A percentile compares a stretch with the other conserved stretches of the same genome.
Evolutionary conservation across 2,888 invertebrate species (phyloP).

Genomic region (Conomelus anceps): DNA sequence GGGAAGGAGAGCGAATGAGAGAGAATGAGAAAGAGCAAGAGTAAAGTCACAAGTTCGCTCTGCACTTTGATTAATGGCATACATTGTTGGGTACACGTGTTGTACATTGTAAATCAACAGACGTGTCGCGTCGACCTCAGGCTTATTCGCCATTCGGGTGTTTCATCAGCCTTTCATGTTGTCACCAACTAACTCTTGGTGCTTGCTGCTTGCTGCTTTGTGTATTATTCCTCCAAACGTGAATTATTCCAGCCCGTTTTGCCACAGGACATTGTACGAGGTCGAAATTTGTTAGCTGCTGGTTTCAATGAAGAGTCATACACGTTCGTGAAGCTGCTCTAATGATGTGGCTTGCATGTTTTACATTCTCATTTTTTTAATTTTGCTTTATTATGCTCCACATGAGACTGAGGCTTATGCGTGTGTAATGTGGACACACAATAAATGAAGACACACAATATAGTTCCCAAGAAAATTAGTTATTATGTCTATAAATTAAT

Average conservation of each 20-base stretch:
- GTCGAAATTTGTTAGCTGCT: neutral
- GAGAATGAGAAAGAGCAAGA: neutral
- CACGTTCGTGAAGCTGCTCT: neutral
- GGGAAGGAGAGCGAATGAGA: too few relatives aligned
- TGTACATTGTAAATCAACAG: neutral
- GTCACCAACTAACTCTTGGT: too few relatives aligned
- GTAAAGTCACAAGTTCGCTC: neutral
- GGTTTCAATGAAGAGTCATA: neutral
- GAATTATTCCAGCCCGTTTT: neutral
- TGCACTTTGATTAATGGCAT: neutral
- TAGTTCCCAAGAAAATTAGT: too few relatives aligned
- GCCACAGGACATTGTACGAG: neutral
- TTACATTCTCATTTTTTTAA: too few relatives aligned
- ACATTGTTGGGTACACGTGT: neutral
- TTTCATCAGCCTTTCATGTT: neutral
- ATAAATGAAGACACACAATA: too few relatives aligned
- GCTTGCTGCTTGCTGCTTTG: too few relatives aligned
- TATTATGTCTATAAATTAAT: too few relatives aligned
- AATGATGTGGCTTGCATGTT: too few relatives aligned
- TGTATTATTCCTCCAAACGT: neutral
- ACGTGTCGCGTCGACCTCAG: neutral
- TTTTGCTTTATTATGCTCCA: too few relatives aligned
- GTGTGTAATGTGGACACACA: too few relatives aligned
- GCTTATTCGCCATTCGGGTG: neutral
- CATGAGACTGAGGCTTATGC: too few relatives aligned